phyloP scores from a whole-genome alignment of 2,797 vertebrate species.

The Spinus olivaceus region DNA sequence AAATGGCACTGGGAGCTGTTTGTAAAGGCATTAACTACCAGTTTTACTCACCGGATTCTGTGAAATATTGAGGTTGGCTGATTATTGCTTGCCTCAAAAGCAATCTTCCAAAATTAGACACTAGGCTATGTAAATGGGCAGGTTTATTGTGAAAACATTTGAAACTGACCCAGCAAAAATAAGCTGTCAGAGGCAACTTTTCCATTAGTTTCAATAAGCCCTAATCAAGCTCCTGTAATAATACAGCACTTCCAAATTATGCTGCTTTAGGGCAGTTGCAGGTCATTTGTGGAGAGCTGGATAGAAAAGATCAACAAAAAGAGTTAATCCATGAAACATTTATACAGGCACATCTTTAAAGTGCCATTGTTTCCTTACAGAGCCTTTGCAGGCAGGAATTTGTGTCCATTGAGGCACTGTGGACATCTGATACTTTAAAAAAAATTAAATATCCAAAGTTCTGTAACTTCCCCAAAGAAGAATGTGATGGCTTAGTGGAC shows the following conservation, averaged over 20 bases:
- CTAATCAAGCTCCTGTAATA: background rate
- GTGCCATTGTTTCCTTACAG: background rate
- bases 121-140: background rate
- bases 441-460: background rate
- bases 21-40: background rate
- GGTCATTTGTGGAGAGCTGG: background rate
- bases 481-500: background rate
- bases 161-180: slow-evolving; percentile 2
- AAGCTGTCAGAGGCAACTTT: background rate
- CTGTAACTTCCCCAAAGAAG: background rate
- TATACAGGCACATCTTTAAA: background rate
- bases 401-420: background rate
- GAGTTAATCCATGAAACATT: background rate
- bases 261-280: background rate
- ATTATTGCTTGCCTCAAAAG: slow-evolving; percentile 23
- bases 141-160: background rate
- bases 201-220: background rate
- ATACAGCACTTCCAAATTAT: background rate
- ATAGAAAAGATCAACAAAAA: background rate
- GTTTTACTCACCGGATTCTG: background rate
- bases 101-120: background rate
- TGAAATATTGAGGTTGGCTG: slow-evolving; percentile 18
- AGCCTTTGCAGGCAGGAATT: background rate
- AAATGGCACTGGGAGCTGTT: background rate
- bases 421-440: background rate